Conservation (phyloP, 1,140 invertebrate species). For the Psix sp. region DNA sequence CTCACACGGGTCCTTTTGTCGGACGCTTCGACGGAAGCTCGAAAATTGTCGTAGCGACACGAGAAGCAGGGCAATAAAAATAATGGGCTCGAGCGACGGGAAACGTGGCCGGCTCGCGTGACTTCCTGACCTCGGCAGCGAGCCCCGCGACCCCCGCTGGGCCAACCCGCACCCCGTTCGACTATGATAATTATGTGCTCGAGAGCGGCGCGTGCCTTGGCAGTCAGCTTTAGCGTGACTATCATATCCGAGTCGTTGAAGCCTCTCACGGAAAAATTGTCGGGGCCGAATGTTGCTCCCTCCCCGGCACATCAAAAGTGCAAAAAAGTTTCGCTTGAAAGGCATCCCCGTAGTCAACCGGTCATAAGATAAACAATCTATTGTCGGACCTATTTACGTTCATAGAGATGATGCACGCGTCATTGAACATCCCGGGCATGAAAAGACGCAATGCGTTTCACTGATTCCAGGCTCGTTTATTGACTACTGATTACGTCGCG, state of each 20-base stretch:
- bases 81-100: conserved; percentile 45
- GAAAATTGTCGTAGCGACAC: conserved; percentile 32
- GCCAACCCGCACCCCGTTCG: conserved; percentile 52
- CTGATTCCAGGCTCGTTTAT: conserved; percentile 43
- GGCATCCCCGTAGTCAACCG: conserved; percentile 19
- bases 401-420: conserved; percentile 27
- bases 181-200: conserved; percentile 72
- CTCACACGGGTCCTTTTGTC: conserved; percentile 9
- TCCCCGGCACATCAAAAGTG: conserved; percentile 25
- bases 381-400: conserved; percentile 25
- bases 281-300: neutral
- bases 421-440: conserved; percentile 46
- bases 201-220: conserved; percentile 69
- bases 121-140: conserved; percentile 63
- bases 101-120: conserved; percentile 67
- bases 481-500: conserved; percentile 37
- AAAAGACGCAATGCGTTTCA: conserved; percentile 51
- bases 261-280: conserved; percentile 39
- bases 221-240: conserved; percentile 69
- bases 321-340: conserved; percentile 27
- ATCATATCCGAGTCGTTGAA: conserved; percentile 58
- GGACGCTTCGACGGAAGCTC: conserved; percentile 17
- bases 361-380: conserved; percentile 47
- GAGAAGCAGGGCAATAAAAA: conserved; percentile 57
- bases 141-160: conserved; percentile 39